Evolutionary conservation across 1,140 invertebrate species (phyloP).

Genomic region (Drosophila ogumai): DNA sequence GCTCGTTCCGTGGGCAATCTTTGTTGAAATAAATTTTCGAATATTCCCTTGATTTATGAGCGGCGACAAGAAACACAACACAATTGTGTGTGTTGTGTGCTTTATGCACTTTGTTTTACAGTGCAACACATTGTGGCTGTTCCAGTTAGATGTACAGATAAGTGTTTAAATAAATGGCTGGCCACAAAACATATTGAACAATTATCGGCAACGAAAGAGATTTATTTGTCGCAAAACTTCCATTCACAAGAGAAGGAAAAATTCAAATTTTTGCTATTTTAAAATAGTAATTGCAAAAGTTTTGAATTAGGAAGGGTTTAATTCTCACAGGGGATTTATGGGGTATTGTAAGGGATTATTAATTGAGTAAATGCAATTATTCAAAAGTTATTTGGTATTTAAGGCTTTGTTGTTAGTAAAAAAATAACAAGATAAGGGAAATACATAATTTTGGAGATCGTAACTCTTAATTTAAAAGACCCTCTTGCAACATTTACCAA

Average conservation of each 20-base stretch:
- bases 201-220: constrained; percentile 31
- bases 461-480: neutral
- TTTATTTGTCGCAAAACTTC: constrained; percentile 50
- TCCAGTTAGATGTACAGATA: constrained; percentile 41
- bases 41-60: constrained; percentile 72
- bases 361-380: constrained; percentile 1
- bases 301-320: neutral
- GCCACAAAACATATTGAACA: constrained; percentile 38
- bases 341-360: neutral
- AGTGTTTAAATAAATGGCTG: constrained; percentile 47
- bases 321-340: neutral
- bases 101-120: constrained; percentile 41
- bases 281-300: constrained; percentile 26
- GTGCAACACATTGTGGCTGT: constrained; percentile 35
- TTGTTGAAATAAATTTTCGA: constrained; percentile 78
- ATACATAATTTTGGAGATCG: too few relatives aligned
- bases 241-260: neutral
- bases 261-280: neutral
- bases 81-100: constrained; percentile 22
- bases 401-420: neutral
- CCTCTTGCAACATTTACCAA: too few relatives aligned
- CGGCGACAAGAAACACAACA: constrained; percentile 43
- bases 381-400: too few relatives aligned
- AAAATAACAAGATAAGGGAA: neutral
- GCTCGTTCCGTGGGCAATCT: constrained; percentile 54